Base-by-base conservation (phyloP, 2,113 vertebrate species). In the Barbus barbus region DNA sequence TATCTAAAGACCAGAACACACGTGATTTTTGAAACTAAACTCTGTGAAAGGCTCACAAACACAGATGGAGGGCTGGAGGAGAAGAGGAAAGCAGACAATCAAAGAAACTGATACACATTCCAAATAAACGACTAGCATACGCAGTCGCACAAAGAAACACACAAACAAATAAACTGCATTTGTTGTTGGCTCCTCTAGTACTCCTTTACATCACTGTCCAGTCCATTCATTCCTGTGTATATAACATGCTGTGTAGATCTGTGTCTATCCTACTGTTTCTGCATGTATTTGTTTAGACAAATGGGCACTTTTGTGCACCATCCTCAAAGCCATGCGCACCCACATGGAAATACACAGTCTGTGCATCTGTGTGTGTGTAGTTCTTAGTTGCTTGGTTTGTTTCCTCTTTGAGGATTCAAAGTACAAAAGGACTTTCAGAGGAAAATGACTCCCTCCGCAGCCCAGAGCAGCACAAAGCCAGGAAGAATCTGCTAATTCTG, bases 1-100 rank as follows among this genome's bases (percentile, higher is more conserved):
- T 4, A 96, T 97, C 88, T 97, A 90, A 94, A 65, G 36, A 81
- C 20, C 63, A 9, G 22, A 13, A 16, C 13, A 75, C 18, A 14
- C 2, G 53, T 79, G 72, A 22, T 77, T 38, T 38, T 36, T n/a
- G 24, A 75, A 18, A 73, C 48, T 73, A 20, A 9, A 75, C 26
- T 75, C 44, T 28, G 38, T 56, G 20, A 44, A 74, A 61, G 41
- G 76, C 75, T 77, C 46, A 76, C 18, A 82, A 67, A 77, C 71
- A 83, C 46, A 61, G 74, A n/a, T n/a, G n/a, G n/a, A 82, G 72
- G 74, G 46, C 65, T 77, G 74, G 28, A 83, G 36, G 33, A 44
- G 53, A 38, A 63, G 36, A 73, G 31, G n/a, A 73, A 24, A 78
- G 24, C 67, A 73, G 83, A 69, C 24, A 74, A 72, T 83, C 77